Percentiles rank a stretch among this genome's conserved stretches.
phyloP scores from a whole-genome alignment of 2,888 invertebrate genomes.

The Cheilosia scutellata region DNA sequence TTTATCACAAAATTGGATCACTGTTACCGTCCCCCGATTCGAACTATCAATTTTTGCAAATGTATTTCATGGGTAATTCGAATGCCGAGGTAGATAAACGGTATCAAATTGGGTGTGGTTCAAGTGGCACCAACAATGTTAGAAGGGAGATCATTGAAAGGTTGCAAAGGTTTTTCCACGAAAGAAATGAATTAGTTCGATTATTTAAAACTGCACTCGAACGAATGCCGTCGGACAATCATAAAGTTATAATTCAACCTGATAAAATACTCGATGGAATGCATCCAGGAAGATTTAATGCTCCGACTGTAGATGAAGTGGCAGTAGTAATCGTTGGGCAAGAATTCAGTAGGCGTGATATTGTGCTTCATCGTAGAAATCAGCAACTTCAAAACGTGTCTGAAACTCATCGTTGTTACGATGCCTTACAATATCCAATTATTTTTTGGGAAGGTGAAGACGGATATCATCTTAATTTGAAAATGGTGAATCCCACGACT shows the following conservation, averaged over 20 bases:
- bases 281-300: conserved; percentile 79
- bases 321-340: too few relatives aligned
- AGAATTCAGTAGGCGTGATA: too few relatives aligned
- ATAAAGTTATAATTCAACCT: too few relatives aligned
- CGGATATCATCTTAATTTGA: conserved; percentile 73
- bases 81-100: conserved; percentile 74
- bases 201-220: conserved; percentile 80
- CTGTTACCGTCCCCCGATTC: conserved; percentile 62
- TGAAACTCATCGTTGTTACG: conserved; percentile 79
- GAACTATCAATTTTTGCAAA: conserved; percentile 76
- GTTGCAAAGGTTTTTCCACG: conserved; percentile 74
- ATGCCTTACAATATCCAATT: conserved; percentile 81
- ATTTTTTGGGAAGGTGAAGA: conserved; percentile 78
- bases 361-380: too few relatives aligned
- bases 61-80: conserved; percentile 78
- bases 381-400: conserved; percentile 68
- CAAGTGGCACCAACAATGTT: conserved; percentile 11
- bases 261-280: conserved; percentile 6
- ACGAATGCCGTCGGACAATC: conserved; percentile 53
- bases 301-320: conserved; percentile 79
- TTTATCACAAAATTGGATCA: conserved; percentile 69
- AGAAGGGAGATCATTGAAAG: conserved; percentile 44
- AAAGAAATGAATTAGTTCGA: conserved; percentile 78
- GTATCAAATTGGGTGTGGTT: conserved; percentile 7
- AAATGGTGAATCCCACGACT: too few relatives aligned